These are phyloP conservation scores for Cataglyphis hispanica DNA, from an alignment of 1,140 invertebrate species.

Conservation along the genomic window DNA sequence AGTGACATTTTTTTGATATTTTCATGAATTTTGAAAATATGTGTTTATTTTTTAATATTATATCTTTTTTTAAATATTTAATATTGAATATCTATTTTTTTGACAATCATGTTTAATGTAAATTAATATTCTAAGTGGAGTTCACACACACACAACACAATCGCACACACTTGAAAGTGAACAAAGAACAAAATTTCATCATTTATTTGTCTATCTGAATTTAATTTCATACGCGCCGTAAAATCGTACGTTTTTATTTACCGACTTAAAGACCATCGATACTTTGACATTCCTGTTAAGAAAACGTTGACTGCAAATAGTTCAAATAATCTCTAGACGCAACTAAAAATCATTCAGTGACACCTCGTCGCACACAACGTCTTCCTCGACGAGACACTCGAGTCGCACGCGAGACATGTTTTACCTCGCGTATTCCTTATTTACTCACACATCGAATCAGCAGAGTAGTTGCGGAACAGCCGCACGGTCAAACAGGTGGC, in stretches of 20 bases:
- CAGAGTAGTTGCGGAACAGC: slow-evolving; percentile 69
- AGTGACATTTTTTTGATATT: background rate
- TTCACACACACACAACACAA: background rate
- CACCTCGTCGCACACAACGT: slow-evolving; percentile 26
- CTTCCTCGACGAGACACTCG: slow-evolving; percentile 58
- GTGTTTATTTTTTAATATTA: background rate
- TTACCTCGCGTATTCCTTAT: slow-evolving; percentile 61
- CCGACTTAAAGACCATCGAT: slow-evolving; percentile 5
- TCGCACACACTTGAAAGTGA: background rate
- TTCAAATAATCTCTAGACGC: slow-evolving; percentile 31
- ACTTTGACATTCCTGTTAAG: slow-evolving; percentile 7
- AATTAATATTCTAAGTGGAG: background rate
- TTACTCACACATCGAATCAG: slow-evolving; percentile 64
- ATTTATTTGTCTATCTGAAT: background rate
- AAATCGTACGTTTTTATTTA: slow-evolving; percentile 1
- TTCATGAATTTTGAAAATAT: background rate
- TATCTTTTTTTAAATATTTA: background rate
- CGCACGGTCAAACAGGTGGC: slow-evolving; percentile 68
- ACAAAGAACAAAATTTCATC: background rate
- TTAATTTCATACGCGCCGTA: background rate
- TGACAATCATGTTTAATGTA: background rate
- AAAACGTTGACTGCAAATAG: slow-evolving; percentile 57
- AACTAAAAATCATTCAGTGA: slow-evolving; percentile 47
- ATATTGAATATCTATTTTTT: background rate
- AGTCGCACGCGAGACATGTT: slow-evolving; percentile 50